phyloP scores from a whole-genome alignment of 2,797 vertebrate genomes.

The Crax fasciolata region DNA sequence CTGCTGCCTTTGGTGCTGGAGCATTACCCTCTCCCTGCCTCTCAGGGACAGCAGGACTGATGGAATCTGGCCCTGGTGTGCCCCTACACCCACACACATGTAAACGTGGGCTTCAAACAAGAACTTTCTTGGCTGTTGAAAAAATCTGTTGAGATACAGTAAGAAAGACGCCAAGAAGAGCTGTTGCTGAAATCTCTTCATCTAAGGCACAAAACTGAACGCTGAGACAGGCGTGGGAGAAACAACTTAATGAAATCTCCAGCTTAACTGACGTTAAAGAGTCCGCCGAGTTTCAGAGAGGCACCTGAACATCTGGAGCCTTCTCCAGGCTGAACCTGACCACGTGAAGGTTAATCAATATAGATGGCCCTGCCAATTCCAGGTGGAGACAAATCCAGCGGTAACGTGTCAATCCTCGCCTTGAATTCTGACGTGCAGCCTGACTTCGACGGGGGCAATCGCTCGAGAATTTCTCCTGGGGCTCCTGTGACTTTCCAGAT shows the following conservation, averaged over 20 bases:
- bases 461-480: not conserved
- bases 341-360: not conserved
- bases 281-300: not conserved
- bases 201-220: not conserved
- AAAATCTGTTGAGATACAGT: not conserved
- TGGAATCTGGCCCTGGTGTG: not conserved
- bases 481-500: not conserved
- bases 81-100: not conserved
- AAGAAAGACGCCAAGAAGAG: not conserved
- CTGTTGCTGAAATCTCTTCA: not conserved
- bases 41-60: not conserved
- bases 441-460: not conserved
- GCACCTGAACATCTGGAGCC: not conserved
- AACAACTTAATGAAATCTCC: not conserved
- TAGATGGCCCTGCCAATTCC: not conserved
- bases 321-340: not conserved
- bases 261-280: not conserved
- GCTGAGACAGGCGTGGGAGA: not conserved
- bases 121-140: not conserved
- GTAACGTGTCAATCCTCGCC: not conserved
- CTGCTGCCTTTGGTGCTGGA: not conserved
- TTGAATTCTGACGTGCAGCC: not conserved
- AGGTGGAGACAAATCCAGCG: not conserved
- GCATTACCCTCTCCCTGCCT: not conserved
- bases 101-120: not conserved